Evolutionary conservation across 2,888 invertebrate species (phyloP).

Genomic region (Nephrotoma flavescens): DNA sequence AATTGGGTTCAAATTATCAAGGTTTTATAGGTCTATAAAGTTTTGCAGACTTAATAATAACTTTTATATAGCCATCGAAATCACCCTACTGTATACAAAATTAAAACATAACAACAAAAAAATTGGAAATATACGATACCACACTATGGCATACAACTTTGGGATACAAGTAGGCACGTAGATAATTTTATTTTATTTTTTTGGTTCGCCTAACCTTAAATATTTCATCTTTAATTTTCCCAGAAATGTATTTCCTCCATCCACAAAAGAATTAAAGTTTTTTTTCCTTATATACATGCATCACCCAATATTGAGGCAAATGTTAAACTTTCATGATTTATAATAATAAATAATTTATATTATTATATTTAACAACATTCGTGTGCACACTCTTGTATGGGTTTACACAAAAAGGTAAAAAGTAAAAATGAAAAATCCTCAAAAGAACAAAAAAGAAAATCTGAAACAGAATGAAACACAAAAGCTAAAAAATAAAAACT

Average conservation of each 20-base stretch:
- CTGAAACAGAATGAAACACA: background rate
- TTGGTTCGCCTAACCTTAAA: background rate
- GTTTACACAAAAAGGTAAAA: background rate
- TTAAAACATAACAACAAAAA: background rate
- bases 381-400: background rate
- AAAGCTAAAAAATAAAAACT: background rate
- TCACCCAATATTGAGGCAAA: background rate
- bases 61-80: background rate
- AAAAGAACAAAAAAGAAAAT: background rate
- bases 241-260: background rate
- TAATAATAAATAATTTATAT: background rate
- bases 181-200: background rate
- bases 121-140: background rate
- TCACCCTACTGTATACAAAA: background rate
- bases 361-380: background rate
- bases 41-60: background rate
- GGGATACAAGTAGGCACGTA: background rate
- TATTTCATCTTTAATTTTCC: background rate
- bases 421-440: background rate
- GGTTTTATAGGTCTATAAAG: background rate
- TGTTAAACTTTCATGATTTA: background rate
- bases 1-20: background rate
- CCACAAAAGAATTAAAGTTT: background rate
- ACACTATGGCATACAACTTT: background rate
- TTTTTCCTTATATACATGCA: background rate